phyloP scores from a whole-genome alignment of 2,888 invertebrate genomes.

The Xestia c-nigrum region DNA sequence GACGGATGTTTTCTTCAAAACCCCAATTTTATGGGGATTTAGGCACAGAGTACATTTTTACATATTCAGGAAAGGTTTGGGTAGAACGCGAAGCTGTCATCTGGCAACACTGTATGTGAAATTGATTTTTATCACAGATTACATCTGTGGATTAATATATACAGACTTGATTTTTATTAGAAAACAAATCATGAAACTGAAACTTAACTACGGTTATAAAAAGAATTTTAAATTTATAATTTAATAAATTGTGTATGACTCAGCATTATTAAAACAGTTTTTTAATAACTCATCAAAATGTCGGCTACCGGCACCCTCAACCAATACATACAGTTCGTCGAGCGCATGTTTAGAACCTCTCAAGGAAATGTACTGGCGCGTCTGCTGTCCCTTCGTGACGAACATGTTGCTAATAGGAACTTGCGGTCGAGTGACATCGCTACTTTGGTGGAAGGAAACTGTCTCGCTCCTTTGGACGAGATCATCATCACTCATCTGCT shows the following conservation, averaged over 20 bases:
- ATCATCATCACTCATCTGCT: slow-evolving; percentile 94
- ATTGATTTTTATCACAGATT: too few species aligned
- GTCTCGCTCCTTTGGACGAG: slow-evolving; percentile 94
- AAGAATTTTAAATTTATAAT: background rate
- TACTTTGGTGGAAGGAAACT: slow-evolving; percentile 92
- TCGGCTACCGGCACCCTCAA: slow-evolving; percentile 76
- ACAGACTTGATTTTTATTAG: too few species aligned
- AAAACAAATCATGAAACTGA: background rate
- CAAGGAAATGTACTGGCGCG: slow-evolving; percentile 91
- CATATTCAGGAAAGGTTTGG: too few species aligned
- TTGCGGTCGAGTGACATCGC: slow-evolving; percentile 94
- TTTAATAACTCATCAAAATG: slow-evolving; percentile 47
- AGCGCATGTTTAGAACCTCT: slow-evolving; percentile 91
- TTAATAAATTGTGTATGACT: background rate
- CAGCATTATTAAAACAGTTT: background rate
- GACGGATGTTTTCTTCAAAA: too few species aligned
- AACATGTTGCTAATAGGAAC: slow-evolving; percentile 93
- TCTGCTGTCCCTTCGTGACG: slow-evolving; percentile 92
- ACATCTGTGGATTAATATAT: too few species aligned
- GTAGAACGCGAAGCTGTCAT: too few species aligned
- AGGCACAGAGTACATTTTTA: too few species aligned
- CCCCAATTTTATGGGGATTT: too few species aligned
- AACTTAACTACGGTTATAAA: too few species aligned
- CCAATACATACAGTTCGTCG: slow-evolving; percentile 88
- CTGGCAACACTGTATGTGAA: too few species aligned